Conservation (phyloP, 2,113 vertebrate genomes). For the Pongo abelii region DNA sequence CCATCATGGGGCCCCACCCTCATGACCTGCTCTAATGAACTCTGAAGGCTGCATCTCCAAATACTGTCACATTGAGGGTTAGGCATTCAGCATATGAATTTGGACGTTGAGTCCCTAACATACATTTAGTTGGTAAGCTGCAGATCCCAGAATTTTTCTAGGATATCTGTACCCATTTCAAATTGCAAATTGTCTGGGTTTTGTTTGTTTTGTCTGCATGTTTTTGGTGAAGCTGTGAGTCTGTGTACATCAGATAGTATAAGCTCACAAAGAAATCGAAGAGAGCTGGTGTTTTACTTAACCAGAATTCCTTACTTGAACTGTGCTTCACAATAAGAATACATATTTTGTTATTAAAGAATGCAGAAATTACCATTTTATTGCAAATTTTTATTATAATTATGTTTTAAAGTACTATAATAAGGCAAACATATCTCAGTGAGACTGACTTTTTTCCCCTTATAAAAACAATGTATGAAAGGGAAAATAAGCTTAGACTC, state of each 20-base stretch:
- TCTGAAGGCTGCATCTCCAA: background rate
- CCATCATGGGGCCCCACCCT: background rate
- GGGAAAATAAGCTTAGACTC: background rate
- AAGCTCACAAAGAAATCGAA: background rate
- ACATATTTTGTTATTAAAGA: slow-evolving; percentile 11
- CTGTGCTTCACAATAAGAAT: background rate
- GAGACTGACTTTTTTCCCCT: slow-evolving; percentile 43
- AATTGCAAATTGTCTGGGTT: background rate
- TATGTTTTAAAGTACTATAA: background rate
- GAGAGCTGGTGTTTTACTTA: background rate
- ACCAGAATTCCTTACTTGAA: background rate
- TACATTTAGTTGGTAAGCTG: background rate
- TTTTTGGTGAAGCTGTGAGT: background rate
- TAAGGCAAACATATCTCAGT: background rate
- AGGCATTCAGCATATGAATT: background rate
- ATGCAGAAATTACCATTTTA: background rate
- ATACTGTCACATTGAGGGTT: background rate
- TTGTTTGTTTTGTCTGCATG: background rate
- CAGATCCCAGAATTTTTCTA: background rate
- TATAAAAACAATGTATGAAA: background rate
- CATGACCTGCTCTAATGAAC: background rate
- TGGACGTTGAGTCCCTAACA: background rate
- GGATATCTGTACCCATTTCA: background rate
- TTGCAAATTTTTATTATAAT: background rate
- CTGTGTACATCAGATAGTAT: background rate